Evolutionary conservation across 2,113 vertebrate species (phyloP).

Genomic region (Alexandromys fortis): DNA sequence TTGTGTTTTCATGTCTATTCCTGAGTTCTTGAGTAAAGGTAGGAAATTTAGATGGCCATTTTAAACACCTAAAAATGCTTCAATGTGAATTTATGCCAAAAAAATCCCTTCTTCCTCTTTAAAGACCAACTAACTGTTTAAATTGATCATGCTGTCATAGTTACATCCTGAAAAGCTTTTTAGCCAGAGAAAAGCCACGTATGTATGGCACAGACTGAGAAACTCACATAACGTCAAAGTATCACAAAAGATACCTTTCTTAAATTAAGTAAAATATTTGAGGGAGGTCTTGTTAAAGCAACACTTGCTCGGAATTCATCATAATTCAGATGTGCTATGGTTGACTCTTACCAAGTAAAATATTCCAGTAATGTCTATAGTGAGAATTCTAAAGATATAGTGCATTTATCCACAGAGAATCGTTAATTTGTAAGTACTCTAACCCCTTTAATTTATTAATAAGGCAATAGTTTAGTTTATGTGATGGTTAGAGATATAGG

Average conservation of each 20-base stretch:
- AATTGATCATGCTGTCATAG: neutral
- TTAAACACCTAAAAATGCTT: slow-evolving; percentile 53
- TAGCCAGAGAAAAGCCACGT: neutral
- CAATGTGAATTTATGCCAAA: neutral
- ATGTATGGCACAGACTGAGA: neutral
- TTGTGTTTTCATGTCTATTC: neutral
- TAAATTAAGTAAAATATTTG: neutral
- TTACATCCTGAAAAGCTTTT: slow-evolving; percentile 23
- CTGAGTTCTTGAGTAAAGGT: slow-evolving; percentile 9
- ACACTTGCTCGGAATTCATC: neutral
- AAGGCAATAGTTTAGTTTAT: neutral
- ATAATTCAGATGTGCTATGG: neutral
- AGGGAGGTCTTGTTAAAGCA: neutral
- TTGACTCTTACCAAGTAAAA: slow-evolving; percentile 11
- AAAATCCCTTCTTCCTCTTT: neutral
- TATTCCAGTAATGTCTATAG: neutral
- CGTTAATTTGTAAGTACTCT: neutral
- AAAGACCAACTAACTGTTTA: neutral
- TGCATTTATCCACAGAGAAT: neutral
- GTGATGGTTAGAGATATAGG: neutral
- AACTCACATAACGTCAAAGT: neutral
- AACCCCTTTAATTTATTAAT: slow-evolving; percentile 5
- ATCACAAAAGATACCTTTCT: neutral
- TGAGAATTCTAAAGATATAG: neutral
- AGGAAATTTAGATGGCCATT: slow-evolving; percentile 30